Evolutionary conservation across 2,797 vertebrate species (phyloP).

Genomic region (Galagoides demidoff): DNA sequence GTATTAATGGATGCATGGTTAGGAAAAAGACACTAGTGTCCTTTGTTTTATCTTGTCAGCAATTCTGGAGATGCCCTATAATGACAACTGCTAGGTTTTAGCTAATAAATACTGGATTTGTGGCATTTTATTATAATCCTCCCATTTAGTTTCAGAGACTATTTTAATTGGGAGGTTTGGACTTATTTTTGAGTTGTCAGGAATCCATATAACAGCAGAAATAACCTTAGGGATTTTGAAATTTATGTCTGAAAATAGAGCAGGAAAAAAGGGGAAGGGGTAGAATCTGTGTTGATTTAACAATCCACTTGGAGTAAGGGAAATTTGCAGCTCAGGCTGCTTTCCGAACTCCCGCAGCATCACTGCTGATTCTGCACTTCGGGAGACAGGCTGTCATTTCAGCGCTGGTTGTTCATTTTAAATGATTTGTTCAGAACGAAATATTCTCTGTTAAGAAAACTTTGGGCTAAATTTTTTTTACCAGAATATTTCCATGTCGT

Average conservation of each 20-base stretch:
- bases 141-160: constrained; percentile 49
- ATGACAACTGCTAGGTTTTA: background rate
- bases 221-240: constrained; percentile 69
- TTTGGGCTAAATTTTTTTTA: constrained; percentile 49
- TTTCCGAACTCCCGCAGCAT: background rate
- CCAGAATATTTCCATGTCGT: constrained; percentile 54
- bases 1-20: background rate
- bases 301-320: constrained; percentile 60
- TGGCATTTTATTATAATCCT: constrained; percentile 48
- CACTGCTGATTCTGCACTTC: constrained; percentile 72
- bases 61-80: background rate
- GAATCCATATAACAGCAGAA: constrained; percentile 56
- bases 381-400: constrained; percentile 50
- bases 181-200: constrained; percentile 65
- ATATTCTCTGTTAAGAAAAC: constrained; percentile 52
- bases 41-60: background rate
- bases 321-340: constrained; percentile 22
- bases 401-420: constrained; percentile 30
- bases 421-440: constrained; percentile 68
- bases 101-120: constrained; percentile 37
- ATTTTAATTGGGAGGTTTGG: constrained; percentile 65
- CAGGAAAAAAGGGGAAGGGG: background rate
- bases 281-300: constrained; percentile 50
- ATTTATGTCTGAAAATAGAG: constrained; percentile 73
- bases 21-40: background rate